Percentiles rank a stretch among this genome's conserved stretches.
These are phyloP conservation scores for Cinara cedri DNA, from an alignment of 2,888 invertebrate genomes.

Conservation along the genomic window DNA sequence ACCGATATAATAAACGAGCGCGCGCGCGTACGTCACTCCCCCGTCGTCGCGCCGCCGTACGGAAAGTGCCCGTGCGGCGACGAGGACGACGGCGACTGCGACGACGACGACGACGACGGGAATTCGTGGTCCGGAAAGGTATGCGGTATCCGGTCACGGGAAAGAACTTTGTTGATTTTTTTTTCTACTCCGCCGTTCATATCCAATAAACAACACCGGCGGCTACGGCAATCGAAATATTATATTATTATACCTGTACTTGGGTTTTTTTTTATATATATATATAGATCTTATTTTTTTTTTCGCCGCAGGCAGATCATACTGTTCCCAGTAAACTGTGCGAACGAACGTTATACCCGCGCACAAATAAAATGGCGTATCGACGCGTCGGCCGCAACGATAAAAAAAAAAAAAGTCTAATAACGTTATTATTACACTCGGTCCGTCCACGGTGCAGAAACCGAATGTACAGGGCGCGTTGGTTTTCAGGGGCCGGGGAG, in stretches of 20 bases:
- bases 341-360: background rate
- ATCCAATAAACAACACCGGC: constrained; percentile 9
- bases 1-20: constrained; percentile 11
- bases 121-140: constrained; percentile 54
- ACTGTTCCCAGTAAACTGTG: background rate
- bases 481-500: too few relatives aligned
- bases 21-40: constrained; percentile 8
- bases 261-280: constrained; percentile 3
- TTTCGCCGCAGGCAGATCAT: background rate
- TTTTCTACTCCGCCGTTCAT: background rate
- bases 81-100: background rate
- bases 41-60: background rate
- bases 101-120: background rate
- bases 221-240: constrained; percentile 5
- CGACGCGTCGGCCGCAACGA: too few relatives aligned
- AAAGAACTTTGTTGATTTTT: constrained; percentile 49
- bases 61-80: background rate
- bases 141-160: constrained; percentile 53
- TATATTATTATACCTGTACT: background rate
- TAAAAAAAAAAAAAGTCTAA: too few relatives aligned
- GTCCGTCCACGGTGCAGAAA: too few relatives aligned
- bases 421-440: too few relatives aligned
- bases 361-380: too few relatives aligned
- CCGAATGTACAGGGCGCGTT: too few relatives aligned
- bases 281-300: constrained; percentile 4